A percentile compares a stretch with the other conserved stretches of the same genome.
phyloP scores from a whole-genome alignment of 2,888 invertebrate species.

The Dysmachus trigonus region DNA sequence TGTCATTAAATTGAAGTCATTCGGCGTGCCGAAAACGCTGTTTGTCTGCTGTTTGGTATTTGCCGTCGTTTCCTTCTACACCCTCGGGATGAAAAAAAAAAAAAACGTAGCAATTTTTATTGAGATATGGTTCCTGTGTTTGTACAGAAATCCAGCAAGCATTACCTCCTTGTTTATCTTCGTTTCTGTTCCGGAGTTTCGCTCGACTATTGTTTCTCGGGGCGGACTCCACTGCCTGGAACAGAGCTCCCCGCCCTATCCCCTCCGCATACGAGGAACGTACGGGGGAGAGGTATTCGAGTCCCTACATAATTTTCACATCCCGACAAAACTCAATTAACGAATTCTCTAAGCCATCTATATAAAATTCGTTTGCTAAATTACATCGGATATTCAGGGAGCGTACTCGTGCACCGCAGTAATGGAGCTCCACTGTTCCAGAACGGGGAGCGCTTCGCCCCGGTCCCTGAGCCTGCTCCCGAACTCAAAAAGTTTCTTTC shows the following conservation, averaged over 20 bases:
- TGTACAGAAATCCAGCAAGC: not conserved
- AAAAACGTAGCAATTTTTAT: slow-evolving; percentile 3
- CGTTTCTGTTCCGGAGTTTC: not conserved
- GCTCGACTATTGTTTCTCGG: not conserved
- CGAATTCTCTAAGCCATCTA: slow-evolving; percentile 37
- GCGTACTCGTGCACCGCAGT: slow-evolving; percentile 24
- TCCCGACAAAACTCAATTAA: slow-evolving; percentile 37
- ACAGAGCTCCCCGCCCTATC: too few relatives aligned
- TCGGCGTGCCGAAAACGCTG: not conserved
- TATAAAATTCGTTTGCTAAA: slow-evolving; percentile 38
- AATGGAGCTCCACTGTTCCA: slow-evolving; percentile 33
- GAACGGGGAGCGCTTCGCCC: not conserved
- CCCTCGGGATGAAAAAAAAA: not conserved
- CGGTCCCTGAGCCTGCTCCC: not conserved
- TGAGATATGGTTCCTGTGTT: not conserved
- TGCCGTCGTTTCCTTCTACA: not conserved
- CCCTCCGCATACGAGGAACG: not conserved
- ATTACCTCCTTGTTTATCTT: not conserved
- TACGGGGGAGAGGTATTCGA: not conserved
- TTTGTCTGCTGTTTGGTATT: not conserved
- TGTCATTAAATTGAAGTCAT: slow-evolving; percentile 21
- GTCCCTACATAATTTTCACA: slow-evolving; percentile 32
- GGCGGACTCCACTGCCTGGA: not conserved
- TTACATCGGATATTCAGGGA: slow-evolving; percentile 39
- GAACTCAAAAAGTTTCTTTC: not conserved